Conservation (phyloP, 2,888 invertebrate species). For the Xanthia icteritia region DNA sequence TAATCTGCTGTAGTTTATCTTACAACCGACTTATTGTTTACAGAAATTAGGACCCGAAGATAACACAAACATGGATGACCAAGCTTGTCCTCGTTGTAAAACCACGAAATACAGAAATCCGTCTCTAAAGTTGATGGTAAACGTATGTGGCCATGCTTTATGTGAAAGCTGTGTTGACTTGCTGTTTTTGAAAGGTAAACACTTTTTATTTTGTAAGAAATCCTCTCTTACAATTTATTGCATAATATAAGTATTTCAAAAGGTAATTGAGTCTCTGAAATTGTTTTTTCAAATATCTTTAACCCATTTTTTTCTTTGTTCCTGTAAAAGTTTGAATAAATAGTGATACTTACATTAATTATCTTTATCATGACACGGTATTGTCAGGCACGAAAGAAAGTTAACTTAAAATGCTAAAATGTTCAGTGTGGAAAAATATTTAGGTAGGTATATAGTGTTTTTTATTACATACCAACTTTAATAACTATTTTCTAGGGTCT, state of each 20-base stretch:
- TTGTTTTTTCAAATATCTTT: not conserved
- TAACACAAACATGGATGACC: slow-evolving; percentile 92
- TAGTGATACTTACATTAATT: not conserved
- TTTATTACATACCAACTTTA: slow-evolving; percentile 9
- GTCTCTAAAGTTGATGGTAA: slow-evolving; percentile 98
- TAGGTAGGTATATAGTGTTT: too few species aligned
- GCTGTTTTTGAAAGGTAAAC: slow-evolving; percentile 97
- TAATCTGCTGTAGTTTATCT: slow-evolving; percentile 17
- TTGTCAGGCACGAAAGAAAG: not conserved
- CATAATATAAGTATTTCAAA: not conserved
- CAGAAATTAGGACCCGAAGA: slow-evolving; percentile 13
- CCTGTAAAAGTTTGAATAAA: not conserved
- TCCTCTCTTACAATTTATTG: not conserved
- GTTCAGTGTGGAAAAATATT: not conserved
- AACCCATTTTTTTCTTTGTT: not conserved
- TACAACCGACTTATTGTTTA: not conserved
- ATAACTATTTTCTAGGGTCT: slow-evolving; percentile 93
- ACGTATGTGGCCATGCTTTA: slow-evolving; percentile 99
- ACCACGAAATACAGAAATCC: slow-evolving; percentile 99
- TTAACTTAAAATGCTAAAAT: not conserved
- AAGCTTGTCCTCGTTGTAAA: slow-evolving; percentile 98
- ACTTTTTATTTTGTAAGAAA: not conserved
- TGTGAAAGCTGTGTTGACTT: slow-evolving; percentile 99
- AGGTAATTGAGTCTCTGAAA: not conserved
- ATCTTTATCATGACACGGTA: not conserved